Percentiles rank a stretch among this genome's conserved stretches.
phyloP scores from a whole-genome alignment of 2,113 vertebrate genomes.

The Arothron firmamentum region DNA sequence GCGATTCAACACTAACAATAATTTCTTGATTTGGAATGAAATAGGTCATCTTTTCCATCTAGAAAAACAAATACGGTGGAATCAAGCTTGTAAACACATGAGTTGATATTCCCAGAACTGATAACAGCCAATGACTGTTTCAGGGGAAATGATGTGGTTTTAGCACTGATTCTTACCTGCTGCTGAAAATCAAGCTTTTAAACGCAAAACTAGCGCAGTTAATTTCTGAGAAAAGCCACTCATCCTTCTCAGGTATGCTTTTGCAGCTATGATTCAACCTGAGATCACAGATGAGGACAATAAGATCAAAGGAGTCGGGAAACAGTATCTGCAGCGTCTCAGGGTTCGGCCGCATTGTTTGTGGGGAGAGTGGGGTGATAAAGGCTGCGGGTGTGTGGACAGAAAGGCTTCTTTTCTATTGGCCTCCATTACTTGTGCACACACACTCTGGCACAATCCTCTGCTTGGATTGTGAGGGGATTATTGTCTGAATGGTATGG shows the following conservation, averaged over 20 bases:
- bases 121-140: conserved; percentile 9
- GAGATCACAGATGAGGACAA: conserved; percentile 9
- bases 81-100: neutral
- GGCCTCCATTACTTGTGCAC: conserved; percentile 57
- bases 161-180: conserved; percentile 16
- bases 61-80: neutral
- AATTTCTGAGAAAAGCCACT: conserved; percentile 27
- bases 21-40: conserved; percentile 2
- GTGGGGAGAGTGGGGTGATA: conserved; percentile 38
- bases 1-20: conserved; percentile 4
- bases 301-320: conserved; percentile 49
- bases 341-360: conserved; percentile 51
- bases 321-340: conserved; percentile 19
- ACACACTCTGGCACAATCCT: conserved; percentile 56
- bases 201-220: conserved; percentile 13
- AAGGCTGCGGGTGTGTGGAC: conserved; percentile 23
- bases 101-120: conserved; percentile 2
- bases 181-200: conserved; percentile 17
- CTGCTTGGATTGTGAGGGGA: conserved; percentile 53
- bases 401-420: conserved; percentile 13
- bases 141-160: neutral
- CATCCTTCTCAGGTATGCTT: conserved; percentile 49
- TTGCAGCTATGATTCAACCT: conserved; percentile 33
- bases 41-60: neutral
- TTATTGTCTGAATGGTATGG: conserved; percentile 40